Evolutionary conservation across 2,113 vertebrate genomes (phyloP), one percentile per base, ranked within the genome.

Genomic region (Petrocephalus zakoni): DNA sequence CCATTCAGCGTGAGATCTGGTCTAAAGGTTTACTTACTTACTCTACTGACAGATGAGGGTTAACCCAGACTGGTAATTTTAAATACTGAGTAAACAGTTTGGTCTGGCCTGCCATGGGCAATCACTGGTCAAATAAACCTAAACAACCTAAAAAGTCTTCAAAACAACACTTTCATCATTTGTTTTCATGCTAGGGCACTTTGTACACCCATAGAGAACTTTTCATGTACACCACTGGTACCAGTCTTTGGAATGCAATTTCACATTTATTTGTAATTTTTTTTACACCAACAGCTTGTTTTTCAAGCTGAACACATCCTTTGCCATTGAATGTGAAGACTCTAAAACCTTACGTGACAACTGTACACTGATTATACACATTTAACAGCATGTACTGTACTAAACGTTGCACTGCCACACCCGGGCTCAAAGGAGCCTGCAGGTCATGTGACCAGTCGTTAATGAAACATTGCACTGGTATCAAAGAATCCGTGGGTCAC

Each of bases 401-500:
- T 55, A 68, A 68, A 56, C 2, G 34, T 53, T 49, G 56, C 75
- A 83, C 3, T 91, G 61, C 91, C 90, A 87, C 85, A 89, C 89
- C 89, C 88, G 49, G 81, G 51, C 51, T 90, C 90, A 90, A 88
- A 91, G 90, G 88, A 86, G 75, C 89, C 90, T 37, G 81, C 82
- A 90, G 91, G 88, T 91, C 64, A 81, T 0, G 34, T 61, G 61
- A 22, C 22, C 34, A 61, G 7, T 25, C 25, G 46, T 34, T 83
- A 61, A 61, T 22, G 53, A 42, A 56, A 88, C 75, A 61, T 22
- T 90, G 88, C 85, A 89, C 88, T 87, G 49, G 75, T 51, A 53
- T 90, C 90, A 90, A 88, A 91, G 90, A 89, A 86, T 64, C 89
- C 89, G 82, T 82, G 90, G 91, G 88, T 91, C 64, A 81, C 5